Base-by-base conservation (phyloP, 2,888 invertebrate genomes). In the Euplagia quadripunctaria region DNA sequence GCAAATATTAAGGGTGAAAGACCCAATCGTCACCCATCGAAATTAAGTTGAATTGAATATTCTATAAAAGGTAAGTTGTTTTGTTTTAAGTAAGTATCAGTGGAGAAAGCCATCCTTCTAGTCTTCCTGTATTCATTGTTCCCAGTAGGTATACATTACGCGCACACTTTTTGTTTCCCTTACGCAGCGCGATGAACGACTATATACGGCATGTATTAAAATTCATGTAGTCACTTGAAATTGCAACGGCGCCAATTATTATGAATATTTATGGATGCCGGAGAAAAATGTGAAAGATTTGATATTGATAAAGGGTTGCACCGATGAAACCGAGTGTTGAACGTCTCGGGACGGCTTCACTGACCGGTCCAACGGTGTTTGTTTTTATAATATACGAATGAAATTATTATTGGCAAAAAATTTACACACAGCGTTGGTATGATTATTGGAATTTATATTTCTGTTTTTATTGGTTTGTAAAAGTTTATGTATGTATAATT, bases 181-280 rank as follows among this genome's bases (percentile, higher is more conserved):
- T 76, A 46, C 82, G 71, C 79, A 68, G 75, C 79, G 74, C 78
- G 72, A 68, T 75, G 42, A 41, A 71, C 68, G n/a, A 49, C 89
- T 88, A 82, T 89, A 89, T 87, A 91, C 76, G 92, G 89, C 52
- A 51, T 49, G 81, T 87, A 90, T 92, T 89, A 92, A 92, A 89
- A 93, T 93, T 89, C 91, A 91, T 90, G 85, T 85, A 84, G 79
- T 82, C 87, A 82, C 81, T 86, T 88, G 85, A 87, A 92, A 89
- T 90, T 86, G 87, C 85, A 79, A 79, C 78, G 82, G 81, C 81
- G 86, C 79, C 86, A 86, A 88, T 88, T 86, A 84, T 80, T 87
- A 90, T 93, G 92, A 93, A 93, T 93, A 93, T 93, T 88, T 91
- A 93, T 91, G 85, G 85, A 79, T 76, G 79, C 68, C 76, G 69